Evolutionary conservation across 2,797 vertebrate species (phyloP).

Genomic region (Nothura maculosa): DNA sequence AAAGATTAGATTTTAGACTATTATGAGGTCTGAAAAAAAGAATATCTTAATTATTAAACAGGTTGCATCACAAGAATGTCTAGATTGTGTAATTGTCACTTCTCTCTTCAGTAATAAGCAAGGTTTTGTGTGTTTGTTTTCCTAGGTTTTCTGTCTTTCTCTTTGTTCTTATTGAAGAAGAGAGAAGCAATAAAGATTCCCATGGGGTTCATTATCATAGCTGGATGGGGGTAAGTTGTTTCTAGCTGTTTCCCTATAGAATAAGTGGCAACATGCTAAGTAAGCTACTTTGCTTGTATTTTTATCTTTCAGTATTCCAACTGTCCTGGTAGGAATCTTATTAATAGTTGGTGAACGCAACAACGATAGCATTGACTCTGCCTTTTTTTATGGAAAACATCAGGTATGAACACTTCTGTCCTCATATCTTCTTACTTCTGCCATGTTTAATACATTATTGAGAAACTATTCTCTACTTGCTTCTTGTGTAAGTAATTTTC

Average conservation of each 20-base stretch:
- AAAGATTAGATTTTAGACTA: background rate
- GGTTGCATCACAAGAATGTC: background rate
- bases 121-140: background rate
- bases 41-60: background rate
- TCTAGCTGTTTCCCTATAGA: background rate
- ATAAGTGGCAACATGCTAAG: background rate
- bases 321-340: constrained; percentile 86
- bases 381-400: constrained; percentile 93
- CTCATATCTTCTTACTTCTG: background rate
- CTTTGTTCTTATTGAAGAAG: constrained; percentile 88
- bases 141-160: constrained; percentile 92
- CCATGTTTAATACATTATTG: background rate
- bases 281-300: background rate
- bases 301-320: constrained; percentile 86
- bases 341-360: constrained; percentile 87
- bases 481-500: background rate
- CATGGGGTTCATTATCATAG: constrained; percentile 84
- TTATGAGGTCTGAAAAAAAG: background rate
- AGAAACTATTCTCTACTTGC: background rate
- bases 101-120: background rate
- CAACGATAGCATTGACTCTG: constrained; percentile 85
- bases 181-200: constrained; percentile 85
- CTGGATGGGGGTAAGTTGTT: constrained; percentile 94
- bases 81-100: background rate
- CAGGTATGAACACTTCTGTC: constrained; percentile 85